Evolutionary conservation across 2,113 vertebrate genomes (phyloP), one percentile per base, ranked within the genome.

Genomic region (Phycodurus eques): DNA sequence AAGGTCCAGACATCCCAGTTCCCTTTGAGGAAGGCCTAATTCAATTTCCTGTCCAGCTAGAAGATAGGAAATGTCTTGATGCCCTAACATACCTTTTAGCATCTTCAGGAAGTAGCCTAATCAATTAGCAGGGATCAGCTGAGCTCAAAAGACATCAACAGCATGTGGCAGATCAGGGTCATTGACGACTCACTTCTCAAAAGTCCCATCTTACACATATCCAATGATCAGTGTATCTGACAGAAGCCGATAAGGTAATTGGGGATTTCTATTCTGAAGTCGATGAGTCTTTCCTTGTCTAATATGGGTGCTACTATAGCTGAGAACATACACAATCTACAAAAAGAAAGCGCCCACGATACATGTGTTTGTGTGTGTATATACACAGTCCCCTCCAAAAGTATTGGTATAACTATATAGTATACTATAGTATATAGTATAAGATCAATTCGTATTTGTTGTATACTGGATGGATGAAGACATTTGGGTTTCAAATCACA

Each of bases 181-280:
- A 67, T 15, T 51, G 72, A 47, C 31, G 64, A 22, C 22, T 66
- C 43, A 31, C 44, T 46, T 47, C 64, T 31, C 22, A 31, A 46
- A 66, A 66, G 44, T 46, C 64, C 64, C 22, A 66, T 31, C 53
- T 57, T 19, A 27, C 75, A 63, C 39, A 68, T 14, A 71, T 60
- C n/a, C 39, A 66, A 31, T 75, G 67, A 71, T 72, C 62, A 71
- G 27, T 69, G 19, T 80, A 76, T 79, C 82, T 74, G 71, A 76
- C 78, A 72, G 67, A 59, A 71, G 70, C 66, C 15, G 57, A 67
- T 83, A 75, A 88, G 75, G 77, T 85, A 72, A 82, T 73, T 71
- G 61, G 66, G 33, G 65, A 14, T 71, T 74, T 80, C 71, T 64
- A 22, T 71, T 72, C 53, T 51, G 11, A 77, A 54, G 35, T 12